These are phyloP conservation scores for Lanistes nyassanus DNA, from an alignment of 1,140 invertebrate genomes.

Conservation along the genomic window DNA sequence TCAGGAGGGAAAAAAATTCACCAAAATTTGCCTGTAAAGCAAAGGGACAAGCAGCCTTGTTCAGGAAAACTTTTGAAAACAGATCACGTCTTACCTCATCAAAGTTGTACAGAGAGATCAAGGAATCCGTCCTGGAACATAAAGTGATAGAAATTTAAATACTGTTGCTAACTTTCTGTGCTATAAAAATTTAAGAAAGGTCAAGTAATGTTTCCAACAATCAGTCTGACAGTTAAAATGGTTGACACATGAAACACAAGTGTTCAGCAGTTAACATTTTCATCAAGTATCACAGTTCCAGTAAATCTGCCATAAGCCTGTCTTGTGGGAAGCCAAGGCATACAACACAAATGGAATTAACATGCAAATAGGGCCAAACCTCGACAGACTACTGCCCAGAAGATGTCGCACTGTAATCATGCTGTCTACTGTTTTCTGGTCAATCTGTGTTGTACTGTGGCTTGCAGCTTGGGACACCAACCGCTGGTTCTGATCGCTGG, in stretches of 20 bases:
- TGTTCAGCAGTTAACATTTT: no score
- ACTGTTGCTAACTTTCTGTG: not conserved
- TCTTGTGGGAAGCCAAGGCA: no score
- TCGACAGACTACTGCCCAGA: conserved; percentile 22
- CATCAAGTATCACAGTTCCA: no score
- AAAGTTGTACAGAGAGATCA: conserved; percentile 1
- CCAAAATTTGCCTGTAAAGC: no score
- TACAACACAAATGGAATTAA: no score
- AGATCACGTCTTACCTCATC: not conserved
- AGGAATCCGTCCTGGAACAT: not conserved
- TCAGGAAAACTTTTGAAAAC: not conserved
- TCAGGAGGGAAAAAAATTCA: no score
- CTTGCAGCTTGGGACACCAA: conserved; percentile 45
- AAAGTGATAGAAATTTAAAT: not conserved
- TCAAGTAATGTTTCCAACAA: no score
- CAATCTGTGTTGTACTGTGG: conserved; percentile 42
- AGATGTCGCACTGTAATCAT: conserved; percentile 45
- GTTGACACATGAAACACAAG: no score
- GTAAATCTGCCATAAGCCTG: no score
- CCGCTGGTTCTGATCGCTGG: conserved; percentile 36
- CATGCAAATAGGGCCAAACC: not conserved
- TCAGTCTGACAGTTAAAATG: no score
- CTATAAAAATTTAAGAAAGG: not conserved
- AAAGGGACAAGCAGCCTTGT: no score
- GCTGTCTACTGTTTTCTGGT: conserved; percentile 40